Evolutionary conservation across 2,888 invertebrate species (phyloP).

Genomic region (Pilophorus perplexus): DNA sequence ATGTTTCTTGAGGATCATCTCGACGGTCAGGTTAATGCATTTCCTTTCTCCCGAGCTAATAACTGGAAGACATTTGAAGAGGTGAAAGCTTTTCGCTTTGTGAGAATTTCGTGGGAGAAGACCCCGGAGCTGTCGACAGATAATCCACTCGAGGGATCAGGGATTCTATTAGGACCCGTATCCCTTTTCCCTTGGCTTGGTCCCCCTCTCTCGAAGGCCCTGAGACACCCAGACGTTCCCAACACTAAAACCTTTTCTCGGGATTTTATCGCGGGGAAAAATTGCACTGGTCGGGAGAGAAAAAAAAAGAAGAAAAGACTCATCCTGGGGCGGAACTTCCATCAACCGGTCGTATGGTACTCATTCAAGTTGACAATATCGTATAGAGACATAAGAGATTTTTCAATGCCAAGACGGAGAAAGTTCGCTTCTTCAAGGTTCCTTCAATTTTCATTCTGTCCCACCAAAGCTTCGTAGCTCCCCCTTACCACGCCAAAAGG

Average conservation of each 20-base stretch:
- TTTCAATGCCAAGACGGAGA: no score
- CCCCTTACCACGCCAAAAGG: no score
- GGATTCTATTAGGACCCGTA: conserved; percentile 15
- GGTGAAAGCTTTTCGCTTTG: conserved; percentile 8
- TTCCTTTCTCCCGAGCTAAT: not conserved
- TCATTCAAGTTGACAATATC: no score
- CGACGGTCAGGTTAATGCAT: conserved; percentile 17
- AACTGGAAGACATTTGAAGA: not conserved
- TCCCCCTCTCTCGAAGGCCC: not conserved
- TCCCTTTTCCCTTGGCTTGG: conserved; percentile 1
- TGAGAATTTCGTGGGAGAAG: not conserved
- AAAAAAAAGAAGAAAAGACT: no score
- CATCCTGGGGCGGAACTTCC: no score
- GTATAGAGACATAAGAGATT: no score
- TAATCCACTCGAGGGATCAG: conserved; percentile 15
- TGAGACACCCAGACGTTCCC: not conserved
- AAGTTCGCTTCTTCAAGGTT: no score
- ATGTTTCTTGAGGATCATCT: no score
- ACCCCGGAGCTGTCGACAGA: conserved; percentile 10
- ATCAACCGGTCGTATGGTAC: no score
- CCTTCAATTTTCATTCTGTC: no score
- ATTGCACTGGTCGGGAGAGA: not conserved
- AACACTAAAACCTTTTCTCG: not conserved
- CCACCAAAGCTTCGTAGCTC: no score
- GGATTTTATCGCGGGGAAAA: conserved; percentile 10